Conservation (phyloP, 2,888 invertebrate genomes). For the Drosophila subquinaria region DNA sequence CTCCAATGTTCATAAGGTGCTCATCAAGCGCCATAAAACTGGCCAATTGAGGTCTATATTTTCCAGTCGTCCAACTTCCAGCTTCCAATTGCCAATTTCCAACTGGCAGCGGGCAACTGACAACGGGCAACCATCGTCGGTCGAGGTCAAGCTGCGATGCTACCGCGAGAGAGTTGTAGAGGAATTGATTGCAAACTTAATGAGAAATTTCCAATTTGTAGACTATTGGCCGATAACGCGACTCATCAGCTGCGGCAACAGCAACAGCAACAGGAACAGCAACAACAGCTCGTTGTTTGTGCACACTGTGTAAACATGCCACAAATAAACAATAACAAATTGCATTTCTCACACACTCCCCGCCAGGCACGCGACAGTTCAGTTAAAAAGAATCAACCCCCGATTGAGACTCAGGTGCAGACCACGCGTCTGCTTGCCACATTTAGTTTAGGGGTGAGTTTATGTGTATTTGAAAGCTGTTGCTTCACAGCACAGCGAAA, state of each 20-base stretch:
- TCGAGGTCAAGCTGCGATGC: conserved; percentile 42
- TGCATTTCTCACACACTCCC: conserved; percentile 63
- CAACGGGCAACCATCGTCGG: not conserved
- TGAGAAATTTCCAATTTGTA: conserved; percentile 44
- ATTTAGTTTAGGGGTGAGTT: conserved; percentile 52
- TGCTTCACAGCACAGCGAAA: conserved; percentile 65
- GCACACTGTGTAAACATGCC: conserved; percentile 55
- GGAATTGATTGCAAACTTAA: conserved; percentile 47
- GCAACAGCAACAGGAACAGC: not conserved
- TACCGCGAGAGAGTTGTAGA: conserved; percentile 15
- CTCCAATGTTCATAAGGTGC: conserved; percentile 33
- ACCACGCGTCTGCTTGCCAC: conserved; percentile 16
- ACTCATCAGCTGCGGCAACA: conserved; percentile 18
- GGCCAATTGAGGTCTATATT: conserved; percentile 41
- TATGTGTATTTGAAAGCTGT: conserved; percentile 39
- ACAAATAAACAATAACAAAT: conserved; percentile 68
- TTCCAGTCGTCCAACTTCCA: conserved; percentile 4
- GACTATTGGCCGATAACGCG: conserved; percentile 20
- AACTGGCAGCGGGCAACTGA: not conserved
- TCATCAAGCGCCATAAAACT: conserved; percentile 45
- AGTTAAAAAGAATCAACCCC: conserved; percentile 43
- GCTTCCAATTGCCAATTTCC: not conserved
- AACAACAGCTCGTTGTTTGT: conserved; percentile 6
- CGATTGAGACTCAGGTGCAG: conserved; percentile 50
- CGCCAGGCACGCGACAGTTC: conserved; percentile 57